These are phyloP conservation scores for Halichoerus grypus DNA, from an alignment of 2,113 vertebrate species.

Conservation along the genomic window DNA sequence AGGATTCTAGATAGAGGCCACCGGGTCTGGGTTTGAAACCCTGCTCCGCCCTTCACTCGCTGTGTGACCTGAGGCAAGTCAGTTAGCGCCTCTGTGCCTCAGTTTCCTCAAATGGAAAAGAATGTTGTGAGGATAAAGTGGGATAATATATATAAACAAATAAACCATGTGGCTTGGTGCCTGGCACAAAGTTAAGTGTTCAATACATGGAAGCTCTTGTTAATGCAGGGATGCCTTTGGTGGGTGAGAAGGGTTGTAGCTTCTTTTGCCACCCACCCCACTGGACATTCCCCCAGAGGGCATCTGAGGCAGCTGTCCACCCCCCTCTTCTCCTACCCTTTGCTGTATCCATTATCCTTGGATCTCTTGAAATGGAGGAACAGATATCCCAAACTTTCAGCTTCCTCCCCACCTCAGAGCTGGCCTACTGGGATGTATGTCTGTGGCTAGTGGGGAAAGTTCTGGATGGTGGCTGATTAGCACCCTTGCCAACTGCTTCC, in stretches of 20 bases:
- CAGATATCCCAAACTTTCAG: background rate
- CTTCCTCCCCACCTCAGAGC: background rate
- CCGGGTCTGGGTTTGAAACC: background rate
- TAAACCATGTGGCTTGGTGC: background rate
- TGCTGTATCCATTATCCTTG: too few species aligned
- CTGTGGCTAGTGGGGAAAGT: background rate
- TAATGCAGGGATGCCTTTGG: background rate
- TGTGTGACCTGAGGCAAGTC: background rate
- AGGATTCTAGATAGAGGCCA: background rate
- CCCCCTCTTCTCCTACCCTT: background rate
- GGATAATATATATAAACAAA: background rate
- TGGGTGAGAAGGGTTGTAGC: background rate
- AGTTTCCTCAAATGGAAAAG: background rate
- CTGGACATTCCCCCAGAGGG: background rate
- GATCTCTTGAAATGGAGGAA: background rate
- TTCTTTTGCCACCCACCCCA: background rate
- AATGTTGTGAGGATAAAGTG: background rate
- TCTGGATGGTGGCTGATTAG: background rate
- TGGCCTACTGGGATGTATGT: background rate
- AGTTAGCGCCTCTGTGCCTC: background rate
- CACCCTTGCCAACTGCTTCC: background rate
- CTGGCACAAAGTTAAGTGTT: background rate
- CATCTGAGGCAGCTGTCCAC: background rate
- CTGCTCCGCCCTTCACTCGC: background rate
- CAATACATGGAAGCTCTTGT: background rate